phyloP scores from a whole-genome alignment of 2,888 invertebrate genomes.

The Chymomyza procnemis region DNA sequence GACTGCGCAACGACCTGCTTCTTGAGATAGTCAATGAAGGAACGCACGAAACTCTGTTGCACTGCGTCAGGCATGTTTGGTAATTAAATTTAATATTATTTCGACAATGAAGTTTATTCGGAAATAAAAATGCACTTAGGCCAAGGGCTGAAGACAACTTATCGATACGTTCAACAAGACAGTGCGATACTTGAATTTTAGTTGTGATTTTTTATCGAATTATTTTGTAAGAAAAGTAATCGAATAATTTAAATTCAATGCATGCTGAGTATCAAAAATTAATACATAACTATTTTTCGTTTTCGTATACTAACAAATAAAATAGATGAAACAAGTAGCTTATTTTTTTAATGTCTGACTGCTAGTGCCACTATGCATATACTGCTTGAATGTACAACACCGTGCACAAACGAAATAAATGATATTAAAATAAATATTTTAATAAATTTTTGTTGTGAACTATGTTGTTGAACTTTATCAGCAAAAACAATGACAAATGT shows the following conservation, averaged over 20 bases:
- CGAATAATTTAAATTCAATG: neutral
- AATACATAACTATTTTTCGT: too few species aligned
- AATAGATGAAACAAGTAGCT: too few species aligned
- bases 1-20: conserved; percentile 69
- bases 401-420: too few species aligned
- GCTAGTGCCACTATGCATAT: too few species aligned
- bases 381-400: too few species aligned
- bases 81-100: conserved; percentile 6
- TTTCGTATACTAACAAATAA: too few species aligned
- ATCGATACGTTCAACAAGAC: neutral
- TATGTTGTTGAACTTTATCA: too few species aligned
- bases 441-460: too few species aligned
- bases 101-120: conserved; percentile 12
- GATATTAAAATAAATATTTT: too few species aligned
- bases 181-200: neutral
- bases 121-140: conserved; percentile 41
- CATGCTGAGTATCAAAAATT: too few species aligned
- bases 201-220: neutral
- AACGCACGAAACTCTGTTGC: conserved; percentile 76
- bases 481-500: too few species aligned
- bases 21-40: conserved; percentile 76
- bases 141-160: conserved; percentile 5
- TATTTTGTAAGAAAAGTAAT: neutral
- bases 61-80: conserved; percentile 74
- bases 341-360: too few species aligned